Evolutionary conservation across 2,797 vertebrate genomes (phyloP).

Genomic region (Rallus crepitans): DNA sequence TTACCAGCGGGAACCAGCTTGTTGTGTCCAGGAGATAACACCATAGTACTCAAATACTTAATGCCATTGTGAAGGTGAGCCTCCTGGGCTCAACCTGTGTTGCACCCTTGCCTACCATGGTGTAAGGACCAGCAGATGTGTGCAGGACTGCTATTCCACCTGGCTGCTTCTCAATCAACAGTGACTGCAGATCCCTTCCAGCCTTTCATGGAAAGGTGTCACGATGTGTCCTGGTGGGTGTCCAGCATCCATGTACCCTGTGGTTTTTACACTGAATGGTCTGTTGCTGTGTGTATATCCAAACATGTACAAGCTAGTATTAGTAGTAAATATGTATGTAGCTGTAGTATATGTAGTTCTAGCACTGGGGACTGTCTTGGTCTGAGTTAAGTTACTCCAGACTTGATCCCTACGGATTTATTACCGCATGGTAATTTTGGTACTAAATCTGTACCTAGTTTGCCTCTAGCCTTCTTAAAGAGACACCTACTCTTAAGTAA

Average conservation of each 20-base stretch:
- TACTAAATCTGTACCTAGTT: neutral
- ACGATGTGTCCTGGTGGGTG: rapidly evolving
- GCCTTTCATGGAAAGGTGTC: neutral
- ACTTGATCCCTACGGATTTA: neutral
- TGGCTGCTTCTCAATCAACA: neutral
- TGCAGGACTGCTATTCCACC: neutral
- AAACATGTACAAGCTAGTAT: neutral
- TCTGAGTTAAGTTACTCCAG: neutral
- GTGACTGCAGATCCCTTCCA: neutral
- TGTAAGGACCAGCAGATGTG: neutral
- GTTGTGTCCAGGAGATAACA: neutral
- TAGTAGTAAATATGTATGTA: neutral
- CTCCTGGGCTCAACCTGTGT: neutral
- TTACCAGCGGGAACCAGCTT: neutral
- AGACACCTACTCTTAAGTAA: neutral
- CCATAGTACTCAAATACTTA: neutral
- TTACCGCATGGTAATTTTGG: neutral
- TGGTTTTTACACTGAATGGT: neutral
- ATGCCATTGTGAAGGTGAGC: rapidly evolving
- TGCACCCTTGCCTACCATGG: neutral
- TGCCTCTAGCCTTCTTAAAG: neutral
- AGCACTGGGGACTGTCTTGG: neutral
- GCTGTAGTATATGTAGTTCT: neutral
- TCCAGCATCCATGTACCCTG: neutral
- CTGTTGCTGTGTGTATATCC: neutral